Evolutionary conservation across 2,113 vertebrate species (phyloP), one percentile per base, ranked within the genome.

Genomic region (Columba livia): DNA sequence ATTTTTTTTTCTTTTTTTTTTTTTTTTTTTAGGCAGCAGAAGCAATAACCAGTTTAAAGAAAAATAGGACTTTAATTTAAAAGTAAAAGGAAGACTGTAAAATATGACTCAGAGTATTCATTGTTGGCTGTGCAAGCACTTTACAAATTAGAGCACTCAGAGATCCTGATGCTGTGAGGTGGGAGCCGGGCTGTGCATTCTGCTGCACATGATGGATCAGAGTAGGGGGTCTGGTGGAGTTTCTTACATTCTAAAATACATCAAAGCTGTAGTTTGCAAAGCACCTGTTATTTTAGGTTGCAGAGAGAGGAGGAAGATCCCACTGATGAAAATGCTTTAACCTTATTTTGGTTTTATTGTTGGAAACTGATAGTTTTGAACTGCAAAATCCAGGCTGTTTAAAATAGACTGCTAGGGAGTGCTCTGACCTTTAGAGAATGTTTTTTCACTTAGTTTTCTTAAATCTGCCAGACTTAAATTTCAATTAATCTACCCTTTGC

Each of bases 161-260:
- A 47, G 70, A 14, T 13, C 5, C 8, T 5, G n/a, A 11, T 0
- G 5, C 47, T 15, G 3, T 14, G 15, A 10, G 5, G 6, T 25
- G 64, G 61, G 32, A 87, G 9, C 19, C 9, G 7, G 48, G 24
- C 44, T 64, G 6, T 31, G 53, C 3, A 0, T 78, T 82, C 26
- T 79, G 38, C 48, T 74, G 79, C 9, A 0, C 24, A 0, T 3
- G 9, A 20, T 1, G 1, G 23, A 48, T 28, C 11, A 5, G 40
- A 29, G 47, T 21, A 6, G 7, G 5, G 5, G 5, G 4, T 40
- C n/a, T 26, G 19, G 10, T 25, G 16, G 57, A 13, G 7, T 17
- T 78, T 31, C 20, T 44, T 10, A 4, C 2, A 0, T 26, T 48
- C 38, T 72, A 16, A n/a, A 89, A 5, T 4, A 64, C 24, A 53